phyloP scores from a whole-genome alignment of 2,888 invertebrate genomes.

The Cephalotes varians region DNA sequence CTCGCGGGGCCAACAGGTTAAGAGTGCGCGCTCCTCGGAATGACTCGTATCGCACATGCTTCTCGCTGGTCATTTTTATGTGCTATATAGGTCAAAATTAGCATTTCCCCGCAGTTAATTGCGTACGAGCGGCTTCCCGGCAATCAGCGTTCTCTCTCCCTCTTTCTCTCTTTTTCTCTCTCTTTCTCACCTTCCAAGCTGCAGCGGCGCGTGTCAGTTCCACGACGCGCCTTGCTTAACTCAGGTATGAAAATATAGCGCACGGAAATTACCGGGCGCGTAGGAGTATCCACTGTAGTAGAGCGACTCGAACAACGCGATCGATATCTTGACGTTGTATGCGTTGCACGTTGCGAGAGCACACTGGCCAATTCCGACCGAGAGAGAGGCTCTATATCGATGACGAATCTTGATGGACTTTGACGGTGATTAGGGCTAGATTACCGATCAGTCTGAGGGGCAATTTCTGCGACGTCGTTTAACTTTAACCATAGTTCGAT shows the following conservation, averaged over 20 bases:
- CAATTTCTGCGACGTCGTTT: conserved; percentile 43
- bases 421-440: conserved; percentile 50
- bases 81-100: conserved; percentile 82
- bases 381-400: conserved; percentile 38
- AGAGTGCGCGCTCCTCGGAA: conserved; percentile 67
- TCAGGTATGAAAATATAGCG: conserved; percentile 51
- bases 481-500: conserved; percentile 33
- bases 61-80: conserved; percentile 78
- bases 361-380: conserved; percentile 34
- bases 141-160: conserved; percentile 46
- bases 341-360: conserved; percentile 38
- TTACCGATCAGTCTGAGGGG: conserved; percentile 37
- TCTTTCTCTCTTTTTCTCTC: conserved; percentile 25
- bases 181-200: conserved; percentile 32
- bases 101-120: conserved; percentile 81
- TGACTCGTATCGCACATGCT: conserved; percentile 79
- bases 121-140: conserved; percentile 63
- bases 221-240: conserved; percentile 52
- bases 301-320: conserved; percentile 39
- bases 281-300: conserved; percentile 28
- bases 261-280: conserved; percentile 49
- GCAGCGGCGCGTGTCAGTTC: conserved; percentile 61
- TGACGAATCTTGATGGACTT: conserved; percentile 54
- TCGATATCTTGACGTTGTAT: conserved; percentile 59
- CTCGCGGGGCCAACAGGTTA: conserved; percentile 62